Conservation (phyloP, 1,140 invertebrate species). For the Micrasema longulum region DNA sequence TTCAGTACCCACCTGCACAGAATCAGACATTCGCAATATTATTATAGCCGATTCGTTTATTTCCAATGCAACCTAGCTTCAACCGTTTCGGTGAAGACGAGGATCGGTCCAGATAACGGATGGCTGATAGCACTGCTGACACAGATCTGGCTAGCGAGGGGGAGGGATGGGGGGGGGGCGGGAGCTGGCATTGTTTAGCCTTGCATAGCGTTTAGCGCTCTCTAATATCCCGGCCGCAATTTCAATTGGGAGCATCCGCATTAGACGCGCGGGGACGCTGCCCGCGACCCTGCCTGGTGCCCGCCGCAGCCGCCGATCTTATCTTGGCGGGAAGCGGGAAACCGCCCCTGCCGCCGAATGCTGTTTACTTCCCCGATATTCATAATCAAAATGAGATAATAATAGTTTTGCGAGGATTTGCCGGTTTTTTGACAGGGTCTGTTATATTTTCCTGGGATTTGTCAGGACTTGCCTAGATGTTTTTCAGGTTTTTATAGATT, state of each 20-base stretch:
- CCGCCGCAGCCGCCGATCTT: conserved; percentile 18
- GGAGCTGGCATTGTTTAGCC: conserved; percentile 51
- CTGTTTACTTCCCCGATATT: no score
- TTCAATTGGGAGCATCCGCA: conserved; percentile 55
- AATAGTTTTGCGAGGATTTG: no score
- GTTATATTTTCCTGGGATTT: no score
- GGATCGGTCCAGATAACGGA: not conserved
- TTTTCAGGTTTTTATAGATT: no score
- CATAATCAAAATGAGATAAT: no score
- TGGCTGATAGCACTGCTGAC: conserved; percentile 10
- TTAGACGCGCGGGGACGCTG: conserved; percentile 49
- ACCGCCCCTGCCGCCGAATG: conserved; percentile 1
- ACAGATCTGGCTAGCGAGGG: conserved; percentile 18
- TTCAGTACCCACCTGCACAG: no score
- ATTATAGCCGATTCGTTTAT: no score
- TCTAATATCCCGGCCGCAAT: conserved; percentile 54
- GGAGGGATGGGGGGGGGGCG: conserved; percentile 5
- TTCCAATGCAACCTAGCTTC: not conserved
- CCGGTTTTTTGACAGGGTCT: no score
- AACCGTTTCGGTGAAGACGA: not conserved
- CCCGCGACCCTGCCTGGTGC: conserved; percentile 24
- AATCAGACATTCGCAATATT: no score
- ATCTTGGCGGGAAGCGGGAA: not conserved
- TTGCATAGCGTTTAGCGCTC: conserved; percentile 54
- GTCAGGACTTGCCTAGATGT: no score